Base-by-base conservation (phyloP, 2,113 vertebrate genomes). In the Salvelinus alpinus region DNA sequence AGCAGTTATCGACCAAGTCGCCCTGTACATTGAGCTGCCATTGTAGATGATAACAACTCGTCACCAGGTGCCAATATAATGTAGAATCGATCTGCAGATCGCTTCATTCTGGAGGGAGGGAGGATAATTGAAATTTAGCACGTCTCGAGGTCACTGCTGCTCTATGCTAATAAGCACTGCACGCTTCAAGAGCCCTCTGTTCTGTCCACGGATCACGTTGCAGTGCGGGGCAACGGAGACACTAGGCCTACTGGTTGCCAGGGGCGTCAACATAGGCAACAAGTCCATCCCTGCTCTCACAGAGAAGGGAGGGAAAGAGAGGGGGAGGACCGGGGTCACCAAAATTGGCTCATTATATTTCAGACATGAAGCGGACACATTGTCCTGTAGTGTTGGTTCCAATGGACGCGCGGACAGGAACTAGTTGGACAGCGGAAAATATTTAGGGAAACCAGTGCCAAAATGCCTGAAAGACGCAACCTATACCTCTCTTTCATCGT, bases 131-230 rank as follows among this genome's bases (percentile, higher is more conserved):
- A 80, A 76, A 92, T 92, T 88, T 89, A 85, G 80, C 72, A 81
- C 82, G 84, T 79, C 72, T 72, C 16, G 75, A 79, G 90, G 88
- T 90, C 88, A 89, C 51, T 67, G 85, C 80, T 82, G 78, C 70
- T 76, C 71, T 85, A 68, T 94, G 92, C 91, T 91, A 93, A 94
- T 93, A 62, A 78, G 51, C 73, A 57, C 74, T 60, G 29, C 14
- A 71, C 73, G 84, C 82, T 84, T 91, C 84, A 93, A 93, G 89
- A 85, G 92, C 85, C 78, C 89, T 91, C 90, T 94, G 93, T 94
- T 93, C 88, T 74, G 82, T 72, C 82, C 77, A 34, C 65, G 86
- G 89, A 91, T 92, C 90, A 90, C 69, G 7, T 73, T 76, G 1
- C 76, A 82, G 82, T 70, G 38, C 79, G 66, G 44, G 85, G 80